Evolutionary conservation across 1,140 invertebrate genomes (phyloP).

Genomic region (Leptopilina boulardi): DNA sequence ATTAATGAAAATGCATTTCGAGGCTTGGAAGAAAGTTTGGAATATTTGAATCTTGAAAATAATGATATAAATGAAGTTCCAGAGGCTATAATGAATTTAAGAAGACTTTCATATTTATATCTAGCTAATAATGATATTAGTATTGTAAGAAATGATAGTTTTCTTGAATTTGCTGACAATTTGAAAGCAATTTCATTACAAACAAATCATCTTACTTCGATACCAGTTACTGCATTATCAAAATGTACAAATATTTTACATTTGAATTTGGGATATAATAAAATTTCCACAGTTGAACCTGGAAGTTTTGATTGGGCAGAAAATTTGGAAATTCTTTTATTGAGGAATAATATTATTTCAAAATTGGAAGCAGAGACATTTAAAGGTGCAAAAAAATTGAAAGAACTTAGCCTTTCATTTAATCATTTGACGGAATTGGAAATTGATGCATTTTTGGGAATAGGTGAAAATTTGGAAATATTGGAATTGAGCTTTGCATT

Average conservation of each 20-base stretch:
- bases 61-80: conserved; percentile 85
- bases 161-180: conserved; percentile 77
- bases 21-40: conserved; percentile 83
- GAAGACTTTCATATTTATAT: conserved; percentile 86
- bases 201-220: conserved; percentile 84
- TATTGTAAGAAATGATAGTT: conserved; percentile 77
- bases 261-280: conserved; percentile 92
- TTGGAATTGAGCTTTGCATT: conserved; percentile 91
- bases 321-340: conserved; percentile 87
- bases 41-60: conserved; percentile 89
- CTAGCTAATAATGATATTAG: conserved; percentile 87
- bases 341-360: conserved; percentile 90
- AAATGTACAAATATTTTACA: conserved; percentile 84
- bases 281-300: conserved; percentile 84
- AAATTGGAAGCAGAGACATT: conserved; percentile 86
- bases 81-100: conserved; percentile 80
- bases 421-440: conserved; percentile 89
- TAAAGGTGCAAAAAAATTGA: conserved; percentile 81
- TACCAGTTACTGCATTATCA: conserved; percentile 82
- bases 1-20: conserved; percentile 84
- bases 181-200: conserved; percentile 87
- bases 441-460: conserved; percentile 84
- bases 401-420: conserved; percentile 92
- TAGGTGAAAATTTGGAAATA: conserved; percentile 85
- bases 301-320: conserved; percentile 90